Base-by-base conservation (phyloP, 2,888 invertebrate genomes). In the Tetheella fluctuosa region DNA sequence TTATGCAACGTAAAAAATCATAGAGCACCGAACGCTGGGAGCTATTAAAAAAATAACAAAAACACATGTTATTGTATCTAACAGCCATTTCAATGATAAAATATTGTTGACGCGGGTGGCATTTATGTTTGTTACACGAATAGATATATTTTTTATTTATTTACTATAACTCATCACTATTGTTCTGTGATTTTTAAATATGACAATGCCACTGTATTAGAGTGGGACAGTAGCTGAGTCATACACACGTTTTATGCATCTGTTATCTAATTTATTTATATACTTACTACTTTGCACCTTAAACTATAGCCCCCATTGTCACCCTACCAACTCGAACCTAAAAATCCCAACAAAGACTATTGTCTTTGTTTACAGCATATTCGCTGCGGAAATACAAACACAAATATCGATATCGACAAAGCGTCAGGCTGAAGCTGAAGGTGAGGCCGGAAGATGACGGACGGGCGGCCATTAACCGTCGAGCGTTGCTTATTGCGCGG, bases 401-500 rank as follows among this genome's bases (percentile, higher is more conserved):
- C 42, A 48, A 48, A 65, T 75, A 79, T 77, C 76, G 74, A 74
- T 71, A 74, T 74, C 73, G 73, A 72, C 68, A 65, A 57, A 57
- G 57, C 65, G 62, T 60, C 59, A 61, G n/a, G n/a, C n/a, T n/a
- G n/a, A n/a, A n/a, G 63, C 62, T 57, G 57, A 73, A 65, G 59
- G 66, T 68, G 63, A 66, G 60, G 63, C 67, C 63, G 71, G 64
- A 71, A 77, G 83, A 85, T 88, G 88, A 89, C 79, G 80, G 84
- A 89, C 86, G 84, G 84, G 76, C 74, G 64, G 69, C 81, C 85
- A 86, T 89, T 88, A 86, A 74, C 79, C 74, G 76, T 68, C 69
- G 76, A 79, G 74, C 81, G 76, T 68, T 73, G 81, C 80, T 86
- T 88, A 89, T 89, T 89, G 84, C 86, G 83, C 68, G 76, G 73